Percentiles rank a stretch among this genome's conserved stretches.
Evolutionary conservation across 2,888 invertebrate species (phyloP).

Genomic region (Phasia obesa): DNA sequence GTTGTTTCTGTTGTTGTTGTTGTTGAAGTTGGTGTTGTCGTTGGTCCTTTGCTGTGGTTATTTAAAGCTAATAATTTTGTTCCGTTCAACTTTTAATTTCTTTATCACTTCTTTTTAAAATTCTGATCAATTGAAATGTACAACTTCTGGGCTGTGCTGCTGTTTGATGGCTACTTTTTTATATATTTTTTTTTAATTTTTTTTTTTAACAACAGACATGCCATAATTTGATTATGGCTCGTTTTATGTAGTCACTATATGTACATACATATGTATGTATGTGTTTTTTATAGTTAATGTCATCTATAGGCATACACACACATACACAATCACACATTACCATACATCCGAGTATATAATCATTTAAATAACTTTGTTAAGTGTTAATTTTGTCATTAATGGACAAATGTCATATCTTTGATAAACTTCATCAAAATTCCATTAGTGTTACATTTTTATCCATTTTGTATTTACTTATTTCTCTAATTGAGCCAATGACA

Average conservation of each 20-base stretch:
- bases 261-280: constrained; percentile 31
- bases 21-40: constrained; percentile 8
- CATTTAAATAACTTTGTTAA: constrained; percentile 34
- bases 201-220: constrained; percentile 8
- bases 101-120: constrained; percentile 66
- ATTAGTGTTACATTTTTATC: constrained; percentile 53
- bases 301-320: constrained; percentile 2
- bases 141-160: constrained; percentile 60
- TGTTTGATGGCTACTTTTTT: constrained; percentile 44
- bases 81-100: constrained; percentile 53
- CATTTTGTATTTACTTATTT: constrained; percentile 9
- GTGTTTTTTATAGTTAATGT: constrained; percentile 46
- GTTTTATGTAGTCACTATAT: constrained; percentile 10
- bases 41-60: constrained; percentile 39
- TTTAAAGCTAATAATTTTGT: constrained; percentile 51
- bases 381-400: constrained; percentile 66
- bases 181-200: not conserved
- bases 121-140: constrained; percentile 60
- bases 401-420: constrained; percentile 67
- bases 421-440: constrained; percentile 67
- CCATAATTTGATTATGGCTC: constrained; percentile 54
- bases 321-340: not conserved
- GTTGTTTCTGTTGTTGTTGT: not conserved
- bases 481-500: constrained; percentile 42
- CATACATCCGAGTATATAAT: not conserved